Evolutionary conservation across 35 echinoderm and acorn worm genomes (phyloP).

Genomic region (Chiridota heheva): DNA sequence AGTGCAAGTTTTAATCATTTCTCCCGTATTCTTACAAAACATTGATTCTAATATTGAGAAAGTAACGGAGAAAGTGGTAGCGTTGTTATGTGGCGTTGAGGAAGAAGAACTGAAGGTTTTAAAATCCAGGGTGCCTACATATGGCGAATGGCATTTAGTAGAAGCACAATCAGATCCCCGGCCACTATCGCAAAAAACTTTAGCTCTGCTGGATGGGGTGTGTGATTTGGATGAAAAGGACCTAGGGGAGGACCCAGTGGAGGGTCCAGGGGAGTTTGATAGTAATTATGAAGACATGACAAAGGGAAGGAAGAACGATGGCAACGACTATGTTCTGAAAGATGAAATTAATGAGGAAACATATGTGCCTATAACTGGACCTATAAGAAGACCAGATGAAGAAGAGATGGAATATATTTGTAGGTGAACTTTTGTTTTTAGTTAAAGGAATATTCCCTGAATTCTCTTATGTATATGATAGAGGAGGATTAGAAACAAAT

Average conservation of each 20-base stretch:
- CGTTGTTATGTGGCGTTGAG: conserved; percentile 63
- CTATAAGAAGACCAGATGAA: too few species aligned
- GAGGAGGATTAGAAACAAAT: too few species aligned
- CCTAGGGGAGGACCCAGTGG: not conserved
- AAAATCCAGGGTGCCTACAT: conserved; percentile 32
- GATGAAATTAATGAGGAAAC: too few species aligned
- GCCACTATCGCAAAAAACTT: conserved; percentile 33
- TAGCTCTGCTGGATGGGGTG: conserved; percentile 32
- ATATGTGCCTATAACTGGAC: too few species aligned
- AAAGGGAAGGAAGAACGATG: too few species aligned
- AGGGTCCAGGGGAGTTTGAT: too few species aligned
- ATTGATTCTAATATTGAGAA: conserved; percentile 31
- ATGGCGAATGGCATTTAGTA: conserved; percentile 54
- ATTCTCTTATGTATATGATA: too few species aligned
- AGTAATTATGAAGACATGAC: too few species aligned
- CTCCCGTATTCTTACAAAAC: conserved; percentile 65
- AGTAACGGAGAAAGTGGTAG: conserved; percentile 44
- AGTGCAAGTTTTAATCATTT: conserved; percentile 75
- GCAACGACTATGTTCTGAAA: too few species aligned
- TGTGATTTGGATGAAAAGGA: not conserved
- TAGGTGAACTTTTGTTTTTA: too few species aligned
- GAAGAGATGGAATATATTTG: too few species aligned
- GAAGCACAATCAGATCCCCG: conserved; percentile 53
- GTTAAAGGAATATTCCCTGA: too few species aligned
- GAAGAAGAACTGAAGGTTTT: conserved; percentile 40